Conservation (phyloP, 2,797 vertebrate species). For the Mus caroli region DNA sequence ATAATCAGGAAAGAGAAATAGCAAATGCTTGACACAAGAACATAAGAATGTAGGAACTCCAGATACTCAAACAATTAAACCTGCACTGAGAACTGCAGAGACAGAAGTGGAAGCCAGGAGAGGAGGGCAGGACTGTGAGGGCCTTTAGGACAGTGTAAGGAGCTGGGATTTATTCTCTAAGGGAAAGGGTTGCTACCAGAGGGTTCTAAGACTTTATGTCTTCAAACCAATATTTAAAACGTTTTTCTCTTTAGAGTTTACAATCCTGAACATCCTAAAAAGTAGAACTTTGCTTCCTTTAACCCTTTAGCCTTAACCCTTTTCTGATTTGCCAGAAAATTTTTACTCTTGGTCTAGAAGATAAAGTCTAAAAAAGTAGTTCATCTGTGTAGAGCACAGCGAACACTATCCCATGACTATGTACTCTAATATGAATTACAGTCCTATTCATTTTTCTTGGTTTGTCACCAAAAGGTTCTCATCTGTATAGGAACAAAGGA, state of each 20-base stretch:
- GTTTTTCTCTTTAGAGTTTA: constrained; percentile 27
- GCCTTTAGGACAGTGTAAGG: not conserved
- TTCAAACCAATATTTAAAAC: constrained; percentile 33
- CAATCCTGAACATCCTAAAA: constrained; percentile 26
- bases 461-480: not conserved
- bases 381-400: not conserved
- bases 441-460: constrained; percentile 39
- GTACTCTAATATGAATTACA: constrained; percentile 32
- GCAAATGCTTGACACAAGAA: not conserved
- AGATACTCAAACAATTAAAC: not conserved
- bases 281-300: constrained; percentile 37
- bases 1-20: not conserved
- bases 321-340: constrained; percentile 14
- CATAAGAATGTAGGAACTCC: not conserved
- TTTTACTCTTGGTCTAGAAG: not conserved
- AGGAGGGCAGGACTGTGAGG: not conserved
- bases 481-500: not conserved
- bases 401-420: not conserved
- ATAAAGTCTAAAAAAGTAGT: constrained; percentile 27
- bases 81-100: constrained; percentile 5
- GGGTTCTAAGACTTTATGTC: constrained; percentile 14
- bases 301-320: constrained; percentile 7
- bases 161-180: constrained; percentile 38
- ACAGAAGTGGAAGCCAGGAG: not conserved
- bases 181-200: not conserved